Evolutionary conservation across 2,888 invertebrate species (phyloP), one percentile per base, ranked within the genome.

Genomic region (Lycophotia porphyrea): DNA sequence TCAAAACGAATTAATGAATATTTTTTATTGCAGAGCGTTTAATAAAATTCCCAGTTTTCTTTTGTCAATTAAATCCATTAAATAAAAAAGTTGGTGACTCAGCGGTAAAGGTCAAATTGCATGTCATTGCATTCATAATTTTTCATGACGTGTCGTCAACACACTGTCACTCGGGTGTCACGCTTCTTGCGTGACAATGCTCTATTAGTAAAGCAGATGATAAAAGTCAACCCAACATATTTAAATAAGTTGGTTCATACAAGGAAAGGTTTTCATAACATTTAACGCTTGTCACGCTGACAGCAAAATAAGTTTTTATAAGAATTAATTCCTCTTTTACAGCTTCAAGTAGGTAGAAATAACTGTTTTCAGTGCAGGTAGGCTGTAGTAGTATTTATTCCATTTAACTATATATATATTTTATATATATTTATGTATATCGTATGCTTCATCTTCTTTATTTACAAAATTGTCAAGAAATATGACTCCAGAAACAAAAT

Each of bases 161-260:
- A n/a, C 68, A 39, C 44, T 69, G 68, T 72, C 66, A 77, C 47
- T 31, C 36, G 36, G 15, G 34, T 31, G 71, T 67, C 78, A 78
- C 78, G 58, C 39, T 78, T 15, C 15, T 31, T 4, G 27, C 39
- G 42, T 78, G 83, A 72, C 74, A 74, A 15, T 49, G 34, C 34
- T 76, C 71, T 49, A 79, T 79, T 79, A 60, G 42, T 49, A 9
- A 44, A 61, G 9, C 24, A 42, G 71, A 71, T 60, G 42, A 21
- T 7, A 49, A 49, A 27, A 27, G 42, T 24, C 31, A 63, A 49
- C 42, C 18, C 36, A 67, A 71, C 71, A 76, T 31, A 24, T 71
- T 71, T 63, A 47, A 52, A 81, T 74, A 60, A 69, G 27, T 67
- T 34, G n/a, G 67, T 49, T 63, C 21, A 36, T 63, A 64, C 27